These are phyloP conservation scores for Chrysotoxum bicinctum DNA, from an alignment of 2,888 invertebrate genomes.

Conservation along the genomic window DNA sequence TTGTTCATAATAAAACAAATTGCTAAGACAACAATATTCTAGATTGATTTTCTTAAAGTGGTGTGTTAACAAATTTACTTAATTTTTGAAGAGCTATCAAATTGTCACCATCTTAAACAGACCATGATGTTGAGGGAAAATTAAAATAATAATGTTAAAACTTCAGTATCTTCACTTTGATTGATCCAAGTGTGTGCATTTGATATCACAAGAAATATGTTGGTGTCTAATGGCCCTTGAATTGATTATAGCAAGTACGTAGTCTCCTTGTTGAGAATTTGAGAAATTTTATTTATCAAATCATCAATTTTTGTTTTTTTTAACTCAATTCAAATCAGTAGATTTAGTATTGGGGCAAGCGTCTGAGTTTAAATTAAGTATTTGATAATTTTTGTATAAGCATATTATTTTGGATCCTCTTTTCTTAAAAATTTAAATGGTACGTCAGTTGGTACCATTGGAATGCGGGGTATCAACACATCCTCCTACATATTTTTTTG, in stretches of 20 bases:
- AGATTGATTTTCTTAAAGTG: constrained; percentile 30
- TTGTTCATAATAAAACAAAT: constrained; percentile 39
- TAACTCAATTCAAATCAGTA: not conserved
- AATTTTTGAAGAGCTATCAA: constrained; percentile 35
- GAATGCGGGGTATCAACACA: too few relatives aligned
- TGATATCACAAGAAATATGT: constrained; percentile 4
- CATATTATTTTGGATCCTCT: too few relatives aligned
- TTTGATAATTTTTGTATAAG: too few relatives aligned
- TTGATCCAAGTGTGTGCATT: constrained; percentile 21
- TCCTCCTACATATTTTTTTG: too few relatives aligned
- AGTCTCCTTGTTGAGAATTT: not conserved
- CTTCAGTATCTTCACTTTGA: constrained; percentile 19
- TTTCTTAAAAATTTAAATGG: too few relatives aligned
- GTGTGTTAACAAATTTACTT: constrained; percentile 1
- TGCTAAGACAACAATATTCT: not conserved
- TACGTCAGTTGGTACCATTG: too few relatives aligned
- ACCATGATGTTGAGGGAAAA: not conserved
- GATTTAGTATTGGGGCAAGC: too few relatives aligned
- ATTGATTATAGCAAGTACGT: constrained; percentile 17
- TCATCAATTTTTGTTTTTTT: not conserved
- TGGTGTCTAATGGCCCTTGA: constrained; percentile 20
- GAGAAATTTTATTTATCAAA: not conserved
- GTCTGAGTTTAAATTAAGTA: too few relatives aligned
- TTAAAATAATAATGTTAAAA: not conserved
- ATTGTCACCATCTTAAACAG: constrained; percentile 32